Evolutionary conservation across 1,140 invertebrate species (phyloP), one percentile per base, ranked within the genome.

Genomic region (Mactra quadrangularis): DNA sequence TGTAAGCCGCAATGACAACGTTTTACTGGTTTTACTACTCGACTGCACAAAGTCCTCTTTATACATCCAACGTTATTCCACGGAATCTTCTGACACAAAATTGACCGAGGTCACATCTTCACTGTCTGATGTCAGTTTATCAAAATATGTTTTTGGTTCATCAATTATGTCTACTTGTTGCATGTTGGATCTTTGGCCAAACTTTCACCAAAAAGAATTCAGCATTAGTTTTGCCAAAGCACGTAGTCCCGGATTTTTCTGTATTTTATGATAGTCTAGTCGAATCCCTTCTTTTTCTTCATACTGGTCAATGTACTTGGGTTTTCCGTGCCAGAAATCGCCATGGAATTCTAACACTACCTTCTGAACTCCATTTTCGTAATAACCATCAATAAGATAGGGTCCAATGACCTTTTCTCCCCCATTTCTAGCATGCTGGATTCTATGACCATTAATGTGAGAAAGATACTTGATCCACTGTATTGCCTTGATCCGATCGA

Each of bases 1-100:
- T 90, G 64, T 88, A 93, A 0, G 88, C 87, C 3, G 91, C 91
- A 3, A 93, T 86, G 1, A 89, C 62, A 15, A 92, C 90, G 77
- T 91, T n/a, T n/a, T n/a, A n/a, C n/a, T 93, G 9, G 89, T 87
- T 13, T 68, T 83, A 17, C 19, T 9, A 25, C 19, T 50, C 6
- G 77, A 13, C 2, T 52, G 22, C 7, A 29, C 31, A 4, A 57
- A 72, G 17, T 57, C 60, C 27, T 47, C 47, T 0, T 55, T 64
- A 33, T 66, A 57, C 15, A 29, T 66, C 59, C 59, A 71, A 41
- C n/a, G 27, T 19, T 81, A 15, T 55, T 55, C 25, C 3, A 85
- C 27, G 13, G 41, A 17, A 17, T 85, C 31, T 13, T 85, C 72
- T 31, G 59, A 70, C 3, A 70, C 19, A 55, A 74, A 59, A n/a